A percentile compares a stretch with the other conserved stretches of the same genome.
Conservation (phyloP, 2,113 vertebrate species). For the Hypomesus transpacificus region DNA sequence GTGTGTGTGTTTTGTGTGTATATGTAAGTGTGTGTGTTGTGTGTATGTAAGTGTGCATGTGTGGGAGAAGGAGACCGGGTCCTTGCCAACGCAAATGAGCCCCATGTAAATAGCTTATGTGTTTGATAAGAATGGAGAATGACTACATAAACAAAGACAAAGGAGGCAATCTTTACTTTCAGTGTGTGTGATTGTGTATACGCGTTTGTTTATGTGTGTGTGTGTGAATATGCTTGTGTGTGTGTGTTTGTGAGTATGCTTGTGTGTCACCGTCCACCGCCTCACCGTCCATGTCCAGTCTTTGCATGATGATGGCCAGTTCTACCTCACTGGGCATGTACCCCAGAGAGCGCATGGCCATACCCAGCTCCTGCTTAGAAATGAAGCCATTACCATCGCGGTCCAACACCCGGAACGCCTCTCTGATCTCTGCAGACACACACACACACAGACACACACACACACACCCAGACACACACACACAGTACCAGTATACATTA, state of each 20-base stretch:
- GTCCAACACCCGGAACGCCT: slow-evolving; percentile 81
- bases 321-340: slow-evolving; percentile 86
- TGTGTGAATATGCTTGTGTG: background rate
- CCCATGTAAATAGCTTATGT: background rate
- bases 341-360: slow-evolving; percentile 88
- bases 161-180: too few species aligned
- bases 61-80: background rate
- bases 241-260: background rate
- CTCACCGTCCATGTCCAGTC: slow-evolving; percentile 65
- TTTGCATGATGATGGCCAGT: slow-evolving; percentile 85
- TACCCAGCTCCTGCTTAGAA: slow-evolving; percentile 89
- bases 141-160: too few species aligned
- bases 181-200: background rate
- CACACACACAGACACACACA: background rate
- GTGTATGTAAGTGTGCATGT: background rate
- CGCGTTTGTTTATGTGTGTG: background rate
- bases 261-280: too few species aligned
- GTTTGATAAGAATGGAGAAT: background rate
- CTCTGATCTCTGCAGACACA: slow-evolving; percentile 76
- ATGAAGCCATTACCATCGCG: slow-evolving; percentile 86
- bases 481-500: background rate
- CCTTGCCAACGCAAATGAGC: background rate
- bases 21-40: background rate
- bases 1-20: background rate
- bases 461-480: background rate